Percentiles rank a stretch among this genome's conserved stretches.
These are phyloP conservation scores for Sarcophaga variegata DNA, from an alignment of 2,888 invertebrate species.

Conservation along the genomic window DNA sequence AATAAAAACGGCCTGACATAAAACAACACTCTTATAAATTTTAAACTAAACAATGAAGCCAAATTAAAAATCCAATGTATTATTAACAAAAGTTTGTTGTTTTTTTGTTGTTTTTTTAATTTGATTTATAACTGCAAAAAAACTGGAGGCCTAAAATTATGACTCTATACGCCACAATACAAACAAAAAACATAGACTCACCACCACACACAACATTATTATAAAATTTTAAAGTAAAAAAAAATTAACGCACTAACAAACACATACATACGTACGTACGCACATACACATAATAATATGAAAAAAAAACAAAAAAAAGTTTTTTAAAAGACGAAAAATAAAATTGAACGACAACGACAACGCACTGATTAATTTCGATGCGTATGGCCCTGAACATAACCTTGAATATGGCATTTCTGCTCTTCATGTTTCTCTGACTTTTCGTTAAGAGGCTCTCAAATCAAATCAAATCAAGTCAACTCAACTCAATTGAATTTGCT, in stretches of 20 bases:
- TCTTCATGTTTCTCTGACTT: conserved; percentile 44
- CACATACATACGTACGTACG: conserved; percentile 39
- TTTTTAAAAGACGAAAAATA: conserved; percentile 19
- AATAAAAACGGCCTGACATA: conserved; percentile 25
- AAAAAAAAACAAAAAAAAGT: background rate
- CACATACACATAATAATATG: conserved; percentile 24
- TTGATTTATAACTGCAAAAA: conserved; percentile 1
- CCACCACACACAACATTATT: conserved; percentile 63
- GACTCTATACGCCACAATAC: conserved; percentile 31
- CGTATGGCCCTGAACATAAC: conserved; percentile 80
- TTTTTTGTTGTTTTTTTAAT: background rate
- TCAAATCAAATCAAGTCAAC: background rate
- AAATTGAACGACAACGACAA: conserved; percentile 54
- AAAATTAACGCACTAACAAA: conserved; percentile 51
- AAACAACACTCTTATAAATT: conserved; percentile 10
- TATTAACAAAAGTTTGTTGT: background rate
- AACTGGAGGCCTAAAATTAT: conserved; percentile 36
- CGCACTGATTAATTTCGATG: conserved; percentile 71
- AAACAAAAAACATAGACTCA: conserved; percentile 67
- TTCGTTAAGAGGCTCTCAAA: conserved; percentile 17
- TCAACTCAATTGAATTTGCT: background rate
- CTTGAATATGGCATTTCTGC: conserved; percentile 73
- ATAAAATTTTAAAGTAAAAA: conserved; percentile 5
- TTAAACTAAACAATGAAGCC: conserved; percentile 14
- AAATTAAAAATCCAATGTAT: conserved; percentile 7